A percentile compares a stretch with the other conserved stretches of the same genome.
These are phyloP conservation scores for Ashinkailepas kermadecensis DNA, from an alignment of 2,888 invertebrate species.

Conservation along the genomic window DNA sequence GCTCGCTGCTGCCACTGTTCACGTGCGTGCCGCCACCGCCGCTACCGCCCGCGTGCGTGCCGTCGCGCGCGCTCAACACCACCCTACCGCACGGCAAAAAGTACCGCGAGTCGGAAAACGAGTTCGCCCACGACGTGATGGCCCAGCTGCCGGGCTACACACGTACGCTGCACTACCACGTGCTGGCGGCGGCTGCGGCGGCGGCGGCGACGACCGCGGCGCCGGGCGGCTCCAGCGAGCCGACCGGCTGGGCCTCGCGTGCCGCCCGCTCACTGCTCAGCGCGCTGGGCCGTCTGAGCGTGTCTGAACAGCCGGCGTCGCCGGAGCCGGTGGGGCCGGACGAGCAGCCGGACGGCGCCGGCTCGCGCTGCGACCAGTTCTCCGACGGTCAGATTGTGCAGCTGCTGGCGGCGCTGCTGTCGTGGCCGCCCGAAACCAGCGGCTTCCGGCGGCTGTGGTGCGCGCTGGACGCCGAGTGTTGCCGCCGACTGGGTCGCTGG, in stretches of 20 bases:
- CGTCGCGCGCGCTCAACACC: neutral
- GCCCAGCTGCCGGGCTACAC: slow-evolving; percentile 32
- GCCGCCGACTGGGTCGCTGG: slow-evolving; percentile 48
- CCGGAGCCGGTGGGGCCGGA: neutral
- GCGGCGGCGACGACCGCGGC: neutral
- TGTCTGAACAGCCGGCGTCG: neutral
- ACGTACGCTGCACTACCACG: slow-evolving; percentile 10
- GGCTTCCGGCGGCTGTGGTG: slow-evolving; percentile 60
- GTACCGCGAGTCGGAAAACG: slow-evolving; percentile 32
- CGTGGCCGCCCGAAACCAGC: slow-evolving; percentile 47
- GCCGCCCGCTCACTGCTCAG: neutral
- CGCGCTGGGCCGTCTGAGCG: neutral
- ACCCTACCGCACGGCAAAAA: slow-evolving; percentile 26
- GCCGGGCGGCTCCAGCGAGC: neutral
- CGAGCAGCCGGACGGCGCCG: neutral
- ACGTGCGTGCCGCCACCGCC: slow-evolving; percentile 15
- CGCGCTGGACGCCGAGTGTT: slow-evolving; percentile 58
- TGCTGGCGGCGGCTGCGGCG: neutral
- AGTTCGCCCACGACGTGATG: slow-evolving; percentile 33
- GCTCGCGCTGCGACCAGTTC: slow-evolving; percentile 12
- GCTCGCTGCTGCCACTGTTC: neutral
- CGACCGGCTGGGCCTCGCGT: neutral
- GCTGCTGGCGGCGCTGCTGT: slow-evolving; percentile 29
- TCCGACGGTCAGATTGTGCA: slow-evolving; percentile 29
- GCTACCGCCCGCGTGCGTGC: neutral